phyloP scores from a whole-genome alignment of 2,113 vertebrate species.

The Epinephelus fuscoguttatus region DNA sequence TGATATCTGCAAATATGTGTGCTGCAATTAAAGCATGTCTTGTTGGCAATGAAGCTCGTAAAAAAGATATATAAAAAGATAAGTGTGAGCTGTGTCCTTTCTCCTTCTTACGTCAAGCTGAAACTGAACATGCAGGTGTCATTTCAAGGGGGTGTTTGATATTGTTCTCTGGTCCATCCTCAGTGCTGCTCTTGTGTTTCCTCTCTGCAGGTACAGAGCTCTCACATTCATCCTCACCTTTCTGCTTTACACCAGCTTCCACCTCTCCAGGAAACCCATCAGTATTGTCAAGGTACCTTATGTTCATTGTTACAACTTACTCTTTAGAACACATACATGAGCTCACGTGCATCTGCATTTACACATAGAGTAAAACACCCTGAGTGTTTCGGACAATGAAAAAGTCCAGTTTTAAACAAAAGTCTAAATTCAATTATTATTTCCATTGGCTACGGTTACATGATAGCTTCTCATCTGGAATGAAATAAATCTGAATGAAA shows the following conservation, averaged over 20 bases:
- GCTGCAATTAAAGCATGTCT: not conserved
- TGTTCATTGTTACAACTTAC: not conserved
- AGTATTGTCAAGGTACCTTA: conserved; percentile 93
- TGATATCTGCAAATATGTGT: not conserved
- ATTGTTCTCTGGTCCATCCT: not conserved
- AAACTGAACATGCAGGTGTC: not conserved
- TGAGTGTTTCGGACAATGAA: not conserved
- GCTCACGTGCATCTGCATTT: not conserved
- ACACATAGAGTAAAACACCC: not conserved
- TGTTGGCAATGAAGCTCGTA: not conserved
- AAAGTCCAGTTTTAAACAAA: not conserved
- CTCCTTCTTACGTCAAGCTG: not conserved
- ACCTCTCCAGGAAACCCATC: conserved; percentile 96
- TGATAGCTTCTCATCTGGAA: too few species aligned
- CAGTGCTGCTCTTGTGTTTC: not conserved
- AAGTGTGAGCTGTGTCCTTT: not conserved
- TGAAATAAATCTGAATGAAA: too few species aligned
- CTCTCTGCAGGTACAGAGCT: conserved; percentile 88
- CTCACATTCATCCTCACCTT: conserved; percentile 92
- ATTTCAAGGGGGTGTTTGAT: not conserved
- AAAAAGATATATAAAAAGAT: too few species aligned
- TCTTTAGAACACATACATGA: not conserved
- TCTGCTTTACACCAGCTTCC: conserved; percentile 92
- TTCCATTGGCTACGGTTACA: too few species aligned
- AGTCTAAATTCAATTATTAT: not conserved